Conservation (phyloP, 2,113 vertebrate species). For the Murina feae region DNA sequence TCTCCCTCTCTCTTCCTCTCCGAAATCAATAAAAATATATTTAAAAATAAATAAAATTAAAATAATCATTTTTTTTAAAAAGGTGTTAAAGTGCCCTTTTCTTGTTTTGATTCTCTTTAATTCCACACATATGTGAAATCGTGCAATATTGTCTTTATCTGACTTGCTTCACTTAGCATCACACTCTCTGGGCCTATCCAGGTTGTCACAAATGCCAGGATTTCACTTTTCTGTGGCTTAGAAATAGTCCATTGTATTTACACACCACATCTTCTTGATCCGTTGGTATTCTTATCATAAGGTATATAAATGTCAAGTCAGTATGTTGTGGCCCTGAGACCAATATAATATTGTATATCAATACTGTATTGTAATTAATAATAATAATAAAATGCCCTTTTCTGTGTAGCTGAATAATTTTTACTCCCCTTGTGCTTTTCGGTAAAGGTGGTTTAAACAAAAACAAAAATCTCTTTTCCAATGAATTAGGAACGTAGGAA, state of each 20-base stretch:
- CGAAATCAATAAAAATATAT: no score
- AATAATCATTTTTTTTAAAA: no score
- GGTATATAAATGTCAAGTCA: background rate
- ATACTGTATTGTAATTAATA: background rate
- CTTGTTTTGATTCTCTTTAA: background rate
- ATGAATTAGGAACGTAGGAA: background rate
- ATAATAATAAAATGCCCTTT: background rate
- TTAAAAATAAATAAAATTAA: no score
- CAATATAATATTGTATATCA: background rate
- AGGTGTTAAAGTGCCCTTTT: background rate
- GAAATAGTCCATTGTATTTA: background rate
- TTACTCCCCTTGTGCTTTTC: background rate
- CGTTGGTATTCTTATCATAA: background rate
- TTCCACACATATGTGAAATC: background rate
- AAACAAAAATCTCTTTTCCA: background rate
- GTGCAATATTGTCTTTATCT: background rate
- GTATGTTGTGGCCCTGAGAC: background rate
- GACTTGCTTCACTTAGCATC: background rate
- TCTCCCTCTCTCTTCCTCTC: background rate
- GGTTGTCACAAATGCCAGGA: background rate
- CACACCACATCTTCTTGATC: background rate
- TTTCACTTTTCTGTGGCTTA: background rate
- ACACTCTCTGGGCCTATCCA: background rate
- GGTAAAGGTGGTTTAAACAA: background rate
- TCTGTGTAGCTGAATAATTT: background rate